Base-by-base conservation (phyloP, 2,797 vertebrate genomes). In the Sebastolobus altivelis region DNA sequence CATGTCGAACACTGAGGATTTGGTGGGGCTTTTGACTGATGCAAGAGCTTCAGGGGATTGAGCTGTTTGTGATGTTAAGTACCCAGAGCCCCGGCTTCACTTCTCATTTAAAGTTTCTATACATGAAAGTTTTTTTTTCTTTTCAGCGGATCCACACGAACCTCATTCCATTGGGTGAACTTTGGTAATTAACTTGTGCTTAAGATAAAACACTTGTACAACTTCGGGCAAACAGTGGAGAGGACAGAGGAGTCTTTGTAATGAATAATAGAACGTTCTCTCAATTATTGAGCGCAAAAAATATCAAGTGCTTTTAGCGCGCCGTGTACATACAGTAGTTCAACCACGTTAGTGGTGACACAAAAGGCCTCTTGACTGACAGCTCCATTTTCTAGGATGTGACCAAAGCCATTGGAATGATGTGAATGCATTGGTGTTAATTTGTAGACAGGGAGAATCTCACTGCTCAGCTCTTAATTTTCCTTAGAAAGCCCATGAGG, bases 41-140 rank as follows among this genome's bases (percentile, higher is more conserved):
- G 91, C 89, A 88, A 91, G 72, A 88, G 81, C 86, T 93, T 88
- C 72, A 86, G 88, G 84, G 91, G 90, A 89, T 89, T 83, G 88
- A 85, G 82, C 80, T 89, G 86, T 92, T 92, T 88, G 89, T 81
- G 86, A 89, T 89, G 88, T 88, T 87, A 88, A 91, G 85, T 68
- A 90, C 73, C 72, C 73, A 29, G 46, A 80, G 79, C 73, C 61
- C 76, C 27, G 49, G 63, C 72, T 87, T 60, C 62, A 78, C 66
- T 86, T 86, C 77, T 85, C 80, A 89, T 92, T 90, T 89, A 86
- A 91, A 91, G 79, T 92, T 86, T 77, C 80, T 37, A 61, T 55
- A 87, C 58, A 84, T 79, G 69, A 81, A 87, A 84, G 75, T 79
- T 85, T 69, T 59, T 73, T 69, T 70, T 37, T 65, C 6, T 35